These are phyloP conservation scores for Solea solea DNA, from an alignment of 2,113 vertebrate species.

Conservation along the genomic window DNA sequence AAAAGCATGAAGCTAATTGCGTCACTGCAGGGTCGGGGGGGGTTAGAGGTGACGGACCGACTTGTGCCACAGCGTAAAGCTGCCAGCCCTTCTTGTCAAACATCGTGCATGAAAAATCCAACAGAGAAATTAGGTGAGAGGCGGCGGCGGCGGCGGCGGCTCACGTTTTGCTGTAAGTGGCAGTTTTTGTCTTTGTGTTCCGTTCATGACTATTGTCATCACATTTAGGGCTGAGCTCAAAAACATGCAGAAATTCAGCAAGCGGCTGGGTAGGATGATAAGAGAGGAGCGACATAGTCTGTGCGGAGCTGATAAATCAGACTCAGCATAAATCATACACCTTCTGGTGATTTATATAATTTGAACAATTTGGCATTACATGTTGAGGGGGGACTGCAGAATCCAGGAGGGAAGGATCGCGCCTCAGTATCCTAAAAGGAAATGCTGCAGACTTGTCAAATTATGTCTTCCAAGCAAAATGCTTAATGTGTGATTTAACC, in stretches of 20 bases:
- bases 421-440: slow-evolving; percentile 61
- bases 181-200: slow-evolving; percentile 72
- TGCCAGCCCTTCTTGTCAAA: slow-evolving; percentile 74
- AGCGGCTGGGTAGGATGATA: slow-evolving; percentile 75
- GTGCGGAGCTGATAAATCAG: slow-evolving; percentile 76
- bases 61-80: slow-evolving; percentile 54
- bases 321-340: slow-evolving; percentile 80
- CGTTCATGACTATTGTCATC: slow-evolving; percentile 71
- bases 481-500: slow-evolving; percentile 58
- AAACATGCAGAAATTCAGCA: slow-evolving; percentile 73
- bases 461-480: slow-evolving; percentile 62
- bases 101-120: slow-evolving; percentile 60
- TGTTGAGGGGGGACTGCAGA: slow-evolving; percentile 56
- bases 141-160: slow-evolving; percentile 14
- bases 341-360: slow-evolving; percentile 75
- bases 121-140: slow-evolving; percentile 44
- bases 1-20: slow-evolving; percentile 76
- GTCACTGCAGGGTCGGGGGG: slow-evolving; percentile 53
- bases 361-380: slow-evolving; percentile 74
- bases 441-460: slow-evolving; percentile 65
- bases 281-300: slow-evolving; percentile 74
- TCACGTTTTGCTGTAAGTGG: slow-evolving; percentile 70
- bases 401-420: slow-evolving; percentile 62
- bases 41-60: slow-evolving; percentile 46
- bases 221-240: slow-evolving; percentile 75